Evolutionary conservation across 2,797 vertebrate species (phyloP), one percentile per base, ranked within the genome.

Genomic region (Acestrorhynchus altus): DNA sequence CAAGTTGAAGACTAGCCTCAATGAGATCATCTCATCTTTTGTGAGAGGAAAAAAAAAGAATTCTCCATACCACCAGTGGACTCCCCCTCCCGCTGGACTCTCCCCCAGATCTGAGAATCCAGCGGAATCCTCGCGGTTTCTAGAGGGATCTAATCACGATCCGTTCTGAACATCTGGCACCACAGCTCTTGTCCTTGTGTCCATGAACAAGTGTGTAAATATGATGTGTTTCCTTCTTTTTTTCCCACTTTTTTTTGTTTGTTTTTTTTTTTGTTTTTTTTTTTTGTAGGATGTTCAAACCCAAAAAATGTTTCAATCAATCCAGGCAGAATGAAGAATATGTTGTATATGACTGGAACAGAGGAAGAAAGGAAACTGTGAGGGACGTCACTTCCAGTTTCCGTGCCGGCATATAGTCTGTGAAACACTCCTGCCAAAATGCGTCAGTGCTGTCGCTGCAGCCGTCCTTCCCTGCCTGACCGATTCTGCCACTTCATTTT

Each of bases 121-220:
- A 22, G 40, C n/a, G 13, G 70, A 69, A 69, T 81, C 47, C 47
- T 60, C 64, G n/a, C 4, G 56, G 72, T 52, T 67, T 51, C 42
- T 67, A 76, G 31, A 57, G 72, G 56, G 67, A 60, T 66, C 49
- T 20, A 57, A 71, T 20, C 71, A 20, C 51, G 66, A 78, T 77
- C 76, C 66, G 0, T 61, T 66, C 28, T 0, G 59, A 74, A 61
- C 65, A 44, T 79, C 78, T 57, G 67, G 78, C 78, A 83, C 78
- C 83, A 82, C 78, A 80, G 79, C 76, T 64, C 59, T 73, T 22
- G 81, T 79, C 78, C 77, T 59, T 77, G 75, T 84, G 81, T 81
- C 61, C 65, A 69, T 78, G 74, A 69, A 72, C 64, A 76, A 76
- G 61, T 68, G 56, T 76, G 76, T 68, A 47, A 74, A 66, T 65